phyloP scores from a whole-genome alignment of 2,113 vertebrate genomes.

The Oryzias melastigma region DNA sequence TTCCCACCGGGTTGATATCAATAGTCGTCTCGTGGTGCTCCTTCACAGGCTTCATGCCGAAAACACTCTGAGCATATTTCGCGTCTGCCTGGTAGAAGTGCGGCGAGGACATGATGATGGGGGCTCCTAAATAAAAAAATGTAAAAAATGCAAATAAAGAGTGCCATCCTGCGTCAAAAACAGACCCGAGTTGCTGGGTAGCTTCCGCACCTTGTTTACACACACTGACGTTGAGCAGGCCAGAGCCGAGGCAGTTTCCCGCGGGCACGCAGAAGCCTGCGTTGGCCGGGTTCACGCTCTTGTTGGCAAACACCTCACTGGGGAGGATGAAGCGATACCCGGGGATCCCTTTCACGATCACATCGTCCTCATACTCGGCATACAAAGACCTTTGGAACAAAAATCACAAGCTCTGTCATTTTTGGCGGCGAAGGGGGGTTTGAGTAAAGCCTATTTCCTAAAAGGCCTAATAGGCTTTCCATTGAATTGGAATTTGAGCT shows the following conservation, averaged over 20 bases:
- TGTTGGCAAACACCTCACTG: constrained; percentile 84
- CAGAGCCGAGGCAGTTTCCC: constrained; percentile 87
- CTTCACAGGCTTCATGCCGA: constrained; percentile 86
- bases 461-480: not conserved
- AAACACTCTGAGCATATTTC: constrained; percentile 78
- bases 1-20: constrained; percentile 90
- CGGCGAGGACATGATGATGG: constrained; percentile 92
- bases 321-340: constrained; percentile 86
- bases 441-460: not conserved
- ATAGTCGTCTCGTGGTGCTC: constrained; percentile 85
- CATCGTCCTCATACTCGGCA: constrained; percentile 80
- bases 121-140: constrained; percentile 79
- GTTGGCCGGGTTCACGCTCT: constrained; percentile 82
- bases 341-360: constrained; percentile 79
- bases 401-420: constrained; percentile 17
- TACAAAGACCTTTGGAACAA: constrained; percentile 83
- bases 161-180: no score
- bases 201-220: constrained; percentile 85
- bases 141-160: not conserved
- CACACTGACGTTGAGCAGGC: constrained; percentile 86
- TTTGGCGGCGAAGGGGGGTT: not conserved
- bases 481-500: not conserved
- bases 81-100: constrained; percentile 94
- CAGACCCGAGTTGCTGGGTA: not conserved
- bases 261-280: constrained; percentile 89